Evolutionary conservation across 2,113 vertebrate genomes (phyloP).

Genomic region (Eclectus roratus): DNA sequence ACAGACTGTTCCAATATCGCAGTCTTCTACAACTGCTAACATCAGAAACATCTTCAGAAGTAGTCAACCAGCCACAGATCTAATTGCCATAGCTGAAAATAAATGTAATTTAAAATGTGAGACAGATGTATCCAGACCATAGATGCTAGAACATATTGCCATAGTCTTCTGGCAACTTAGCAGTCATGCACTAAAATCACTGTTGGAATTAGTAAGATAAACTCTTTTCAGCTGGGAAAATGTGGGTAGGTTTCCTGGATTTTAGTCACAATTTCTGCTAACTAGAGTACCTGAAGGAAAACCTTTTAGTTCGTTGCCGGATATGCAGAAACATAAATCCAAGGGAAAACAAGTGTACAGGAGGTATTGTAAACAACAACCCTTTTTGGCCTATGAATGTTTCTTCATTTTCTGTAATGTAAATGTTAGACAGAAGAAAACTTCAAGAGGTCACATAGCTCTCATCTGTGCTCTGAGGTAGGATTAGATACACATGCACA

Average conservation of each 20-base stretch:
- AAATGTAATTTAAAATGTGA: slow-evolving; percentile 40
- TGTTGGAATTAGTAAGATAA: neutral
- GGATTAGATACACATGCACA: neutral
- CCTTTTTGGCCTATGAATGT: neutral
- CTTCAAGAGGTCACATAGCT: neutral
- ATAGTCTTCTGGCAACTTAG: neutral
- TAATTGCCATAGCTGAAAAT: slow-evolving; percentile 34
- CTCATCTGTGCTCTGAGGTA: neutral
- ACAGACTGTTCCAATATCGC: neutral
- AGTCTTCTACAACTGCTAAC: neutral
- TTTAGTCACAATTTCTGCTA: neutral
- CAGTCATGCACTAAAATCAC: neutral
- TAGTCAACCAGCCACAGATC: slow-evolving; percentile 1
- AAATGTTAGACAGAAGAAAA: neutral
- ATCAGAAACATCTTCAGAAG: slow-evolving; percentile 32
- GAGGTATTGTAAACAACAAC: neutral
- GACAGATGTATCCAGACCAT: neutral
- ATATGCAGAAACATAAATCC: neutral
- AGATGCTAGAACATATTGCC: neutral
- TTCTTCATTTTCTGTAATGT: neutral
- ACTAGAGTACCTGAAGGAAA: neutral
- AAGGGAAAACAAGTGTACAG: neutral
- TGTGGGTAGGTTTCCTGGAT: neutral
- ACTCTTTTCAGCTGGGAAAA: neutral
- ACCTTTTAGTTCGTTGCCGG: neutral